Percentiles rank a stretch among this genome's conserved stretches.
phyloP scores from a whole-genome alignment of 1,140 invertebrate species.

The Bombus terrestris region DNA sequence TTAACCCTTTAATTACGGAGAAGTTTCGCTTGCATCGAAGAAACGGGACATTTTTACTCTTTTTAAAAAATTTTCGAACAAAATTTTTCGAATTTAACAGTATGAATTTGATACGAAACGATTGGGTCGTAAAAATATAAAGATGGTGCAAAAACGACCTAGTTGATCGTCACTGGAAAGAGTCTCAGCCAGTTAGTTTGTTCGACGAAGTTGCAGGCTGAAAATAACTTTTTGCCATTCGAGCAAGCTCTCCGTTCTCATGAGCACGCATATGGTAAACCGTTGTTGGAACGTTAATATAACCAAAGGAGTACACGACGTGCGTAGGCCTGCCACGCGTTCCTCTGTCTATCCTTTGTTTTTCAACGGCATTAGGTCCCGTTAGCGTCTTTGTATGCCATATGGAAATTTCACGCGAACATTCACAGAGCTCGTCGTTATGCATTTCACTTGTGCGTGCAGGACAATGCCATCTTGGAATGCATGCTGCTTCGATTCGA shows the following conservation, averaged over 20 bases:
- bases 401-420: slow-evolving; percentile 46
- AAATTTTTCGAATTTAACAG: too few relatives aligned
- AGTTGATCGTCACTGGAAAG: slow-evolving; percentile 3
- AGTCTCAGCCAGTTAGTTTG: not conserved
- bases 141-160: not conserved
- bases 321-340: slow-evolving; percentile 33
- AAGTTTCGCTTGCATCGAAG: too few relatives aligned
- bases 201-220: not conserved
- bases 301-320: slow-evolving; percentile 37
- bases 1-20: too few relatives aligned
- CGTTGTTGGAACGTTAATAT: slow-evolving; percentile 44
- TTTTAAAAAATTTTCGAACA: too few relatives aligned
- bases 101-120: not conserved
- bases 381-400: slow-evolving; percentile 53
- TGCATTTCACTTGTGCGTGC: slow-evolving; percentile 14
- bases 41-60: not conserved
- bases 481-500: not conserved
- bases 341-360: slow-evolving; percentile 37
- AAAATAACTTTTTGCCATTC: slow-evolving; percentile 31
- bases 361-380: slow-evolving; percentile 44
- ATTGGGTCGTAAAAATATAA: not conserved
- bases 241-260: slow-evolving; percentile 2
- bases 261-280: slow-evolving; percentile 24
- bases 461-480: slow-evolving; percentile 7
- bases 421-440: slow-evolving; percentile 22